Evolutionary conservation across 2,888 invertebrate species (phyloP).

Genomic region (Schizaphis graminum): DNA sequence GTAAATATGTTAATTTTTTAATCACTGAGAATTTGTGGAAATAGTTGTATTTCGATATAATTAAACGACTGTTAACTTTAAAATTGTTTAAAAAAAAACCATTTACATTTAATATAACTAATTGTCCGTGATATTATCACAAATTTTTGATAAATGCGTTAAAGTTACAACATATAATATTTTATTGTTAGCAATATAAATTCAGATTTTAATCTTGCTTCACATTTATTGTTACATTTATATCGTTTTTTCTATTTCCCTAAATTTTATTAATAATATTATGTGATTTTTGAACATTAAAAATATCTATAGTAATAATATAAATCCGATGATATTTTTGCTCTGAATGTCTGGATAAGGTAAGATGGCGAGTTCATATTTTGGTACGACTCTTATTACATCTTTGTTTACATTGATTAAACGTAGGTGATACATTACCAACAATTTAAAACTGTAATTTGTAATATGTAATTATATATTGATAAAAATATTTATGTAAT

Average conservation of each 20-base stretch:
- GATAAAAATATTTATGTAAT: not conserved
- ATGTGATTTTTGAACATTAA: not conserved
- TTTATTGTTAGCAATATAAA: not conserved
- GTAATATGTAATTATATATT: no score
- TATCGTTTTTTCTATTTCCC: not conserved
- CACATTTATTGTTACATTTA: not conserved
- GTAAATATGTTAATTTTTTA: slow-evolving; percentile 8
- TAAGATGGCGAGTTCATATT: slow-evolving; percentile 19
- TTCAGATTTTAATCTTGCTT: not conserved
- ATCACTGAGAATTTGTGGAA: not conserved
- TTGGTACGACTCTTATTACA: slow-evolving; percentile 50
- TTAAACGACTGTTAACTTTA: not conserved
- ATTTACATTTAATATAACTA: not conserved
- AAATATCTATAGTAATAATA: not conserved
- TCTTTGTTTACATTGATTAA: slow-evolving; percentile 30
- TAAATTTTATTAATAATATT: no score
- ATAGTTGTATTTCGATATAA: not conserved
- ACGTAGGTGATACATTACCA: not conserved
- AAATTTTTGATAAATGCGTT: not conserved
- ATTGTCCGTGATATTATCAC: not conserved
- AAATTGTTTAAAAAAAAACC: not conserved
- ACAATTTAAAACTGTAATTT: not conserved
- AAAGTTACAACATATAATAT: not conserved
- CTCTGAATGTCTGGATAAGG: not conserved
- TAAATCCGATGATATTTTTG: slow-evolving; percentile 16